A percentile compares a stretch with the other conserved stretches of the same genome.
Conservation (phyloP, 2,888 invertebrate species). For the Metallyticus violacea region DNA sequence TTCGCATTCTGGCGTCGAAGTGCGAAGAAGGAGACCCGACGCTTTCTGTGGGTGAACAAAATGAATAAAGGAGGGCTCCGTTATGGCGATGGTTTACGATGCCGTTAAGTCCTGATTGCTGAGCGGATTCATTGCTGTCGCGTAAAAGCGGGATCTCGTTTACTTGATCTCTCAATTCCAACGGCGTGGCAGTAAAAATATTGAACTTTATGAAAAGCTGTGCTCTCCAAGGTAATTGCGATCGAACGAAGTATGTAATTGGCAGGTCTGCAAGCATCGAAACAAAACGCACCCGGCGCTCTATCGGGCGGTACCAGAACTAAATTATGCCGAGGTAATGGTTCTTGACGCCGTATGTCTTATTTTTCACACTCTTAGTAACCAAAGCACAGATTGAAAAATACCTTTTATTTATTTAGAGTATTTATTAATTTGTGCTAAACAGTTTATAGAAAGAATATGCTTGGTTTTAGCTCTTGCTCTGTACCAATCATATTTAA, state of each 20-base stretch:
- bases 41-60: not conserved
- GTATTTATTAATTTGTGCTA: no score
- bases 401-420: no score
- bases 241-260: not conserved
- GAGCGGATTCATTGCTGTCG: not conserved
- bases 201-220: not conserved
- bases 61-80: not conserved
- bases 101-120: not conserved
- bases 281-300: no score
- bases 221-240: no score
- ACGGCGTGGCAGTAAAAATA: not conserved
- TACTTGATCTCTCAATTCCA: not conserved
- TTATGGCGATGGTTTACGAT: not conserved
- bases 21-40: not conserved
- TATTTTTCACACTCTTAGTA: no score
- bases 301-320: no score
- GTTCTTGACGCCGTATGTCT: no score
- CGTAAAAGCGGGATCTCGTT: not conserved
- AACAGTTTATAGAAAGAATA: no score
- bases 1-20: not conserved
- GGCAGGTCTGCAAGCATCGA: not conserved
- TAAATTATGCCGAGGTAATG: no score
- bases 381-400: no score
- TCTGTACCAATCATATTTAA: no score
- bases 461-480: no score